A percentile compares a stretch with the other conserved stretches of the same genome.
Conservation (phyloP, 2,113 vertebrate genomes). For the Caloenas nicobarica region DNA sequence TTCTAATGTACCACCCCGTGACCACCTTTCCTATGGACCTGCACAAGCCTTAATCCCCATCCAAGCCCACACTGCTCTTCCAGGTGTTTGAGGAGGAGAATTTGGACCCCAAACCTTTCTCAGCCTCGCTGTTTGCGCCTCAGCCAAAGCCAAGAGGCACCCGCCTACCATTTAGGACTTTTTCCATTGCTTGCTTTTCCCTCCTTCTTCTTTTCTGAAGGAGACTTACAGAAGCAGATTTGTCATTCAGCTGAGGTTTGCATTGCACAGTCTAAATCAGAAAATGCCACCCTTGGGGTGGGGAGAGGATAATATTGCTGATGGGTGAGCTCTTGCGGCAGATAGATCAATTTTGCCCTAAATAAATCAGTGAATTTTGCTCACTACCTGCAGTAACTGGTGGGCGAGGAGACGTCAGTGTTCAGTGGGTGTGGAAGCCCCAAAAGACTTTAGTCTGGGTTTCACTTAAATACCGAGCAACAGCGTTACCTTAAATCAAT, state of each 20-base stretch:
- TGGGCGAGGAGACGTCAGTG: not conserved
- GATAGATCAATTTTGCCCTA: not conserved
- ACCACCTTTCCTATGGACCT: not conserved
- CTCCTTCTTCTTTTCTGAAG: not conserved
- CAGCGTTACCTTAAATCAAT: accelerated
- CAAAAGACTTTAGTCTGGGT: not conserved
- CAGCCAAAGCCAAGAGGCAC: not conserved
- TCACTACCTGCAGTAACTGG: not conserved
- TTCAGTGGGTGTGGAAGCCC: not conserved
- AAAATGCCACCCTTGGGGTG: not conserved
- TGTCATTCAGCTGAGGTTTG: not conserved
- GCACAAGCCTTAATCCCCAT: not conserved
- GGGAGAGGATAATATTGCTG: not conserved
- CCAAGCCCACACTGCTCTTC: not conserved
- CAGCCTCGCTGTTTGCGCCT: not conserved
- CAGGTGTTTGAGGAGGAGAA: not conserved
- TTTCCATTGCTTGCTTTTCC: not conserved
- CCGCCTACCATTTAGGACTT: not conserved
- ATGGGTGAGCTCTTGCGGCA: not conserved
- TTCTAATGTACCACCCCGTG: too few species aligned
- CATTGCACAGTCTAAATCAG: not conserved
- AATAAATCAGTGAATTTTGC: not conserved
- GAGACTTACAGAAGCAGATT: not conserved
- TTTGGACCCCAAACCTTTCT: not conserved
- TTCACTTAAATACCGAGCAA: not conserved